Conservation (phyloP, 2,888 invertebrate genomes). For the Orthosia incerta region DNA sequence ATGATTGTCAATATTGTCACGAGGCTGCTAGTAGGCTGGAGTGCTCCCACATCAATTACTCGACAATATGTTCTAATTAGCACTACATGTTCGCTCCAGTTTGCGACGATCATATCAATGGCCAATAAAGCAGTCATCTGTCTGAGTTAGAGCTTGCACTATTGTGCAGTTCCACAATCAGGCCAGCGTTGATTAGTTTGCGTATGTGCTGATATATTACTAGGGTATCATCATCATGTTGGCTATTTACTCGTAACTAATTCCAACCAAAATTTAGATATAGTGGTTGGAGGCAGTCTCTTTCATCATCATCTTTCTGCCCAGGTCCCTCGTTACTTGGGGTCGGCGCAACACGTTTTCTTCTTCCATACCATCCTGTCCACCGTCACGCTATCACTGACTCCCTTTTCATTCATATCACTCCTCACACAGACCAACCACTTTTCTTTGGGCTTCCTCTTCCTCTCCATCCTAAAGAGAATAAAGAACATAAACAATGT, state of each 20-base stretch:
- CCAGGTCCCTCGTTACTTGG: too few relatives aligned
- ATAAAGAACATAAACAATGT: too few relatives aligned
- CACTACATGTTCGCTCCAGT: conserved; percentile 35
- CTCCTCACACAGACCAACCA: too few relatives aligned
- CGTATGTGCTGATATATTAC: background rate
- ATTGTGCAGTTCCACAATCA: conserved; percentile 16
- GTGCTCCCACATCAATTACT: conserved; percentile 50
- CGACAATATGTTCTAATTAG: conserved; percentile 46
- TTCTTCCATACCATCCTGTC: too few relatives aligned
- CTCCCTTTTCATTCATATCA: too few relatives aligned
- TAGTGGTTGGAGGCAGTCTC: too few relatives aligned
- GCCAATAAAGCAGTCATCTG: conserved; percentile 45
- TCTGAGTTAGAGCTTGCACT: conserved; percentile 29
- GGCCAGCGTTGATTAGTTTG: conserved; percentile 24
- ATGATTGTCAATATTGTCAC: conserved; percentile 11
- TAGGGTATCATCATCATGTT: background rate
- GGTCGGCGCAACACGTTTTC: too few relatives aligned
- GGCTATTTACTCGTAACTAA: background rate
- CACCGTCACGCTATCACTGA: too few relatives aligned
- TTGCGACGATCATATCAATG: conserved; percentile 37
- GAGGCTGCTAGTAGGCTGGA: background rate
- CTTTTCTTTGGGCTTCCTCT: too few relatives aligned
- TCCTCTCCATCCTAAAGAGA: too few relatives aligned
- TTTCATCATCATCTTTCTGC: too few relatives aligned
- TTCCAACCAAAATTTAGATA: background rate